phyloP scores from a whole-genome alignment of 2,113 vertebrate species.

The Oreotrochilus melanogaster region DNA sequence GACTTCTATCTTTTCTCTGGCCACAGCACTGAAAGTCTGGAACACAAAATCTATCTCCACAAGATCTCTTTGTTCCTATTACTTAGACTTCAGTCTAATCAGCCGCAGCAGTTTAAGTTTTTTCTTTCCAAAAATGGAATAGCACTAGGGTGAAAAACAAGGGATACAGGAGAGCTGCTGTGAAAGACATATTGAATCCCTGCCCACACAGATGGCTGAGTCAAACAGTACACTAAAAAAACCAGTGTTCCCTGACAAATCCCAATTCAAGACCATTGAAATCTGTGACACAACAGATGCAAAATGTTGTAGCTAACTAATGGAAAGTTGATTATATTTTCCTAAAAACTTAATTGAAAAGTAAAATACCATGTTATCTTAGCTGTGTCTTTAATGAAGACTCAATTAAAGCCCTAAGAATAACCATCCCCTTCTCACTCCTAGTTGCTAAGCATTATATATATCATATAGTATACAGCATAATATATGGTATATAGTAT shows the following conservation, averaged over 20 bases:
- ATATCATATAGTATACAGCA: no score
- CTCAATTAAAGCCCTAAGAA: neutral
- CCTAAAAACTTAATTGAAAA: neutral
- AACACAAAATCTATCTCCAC: neutral
- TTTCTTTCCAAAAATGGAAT: neutral
- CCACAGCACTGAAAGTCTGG: neutral
- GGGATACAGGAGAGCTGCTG: neutral
- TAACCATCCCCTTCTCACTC: neutral
- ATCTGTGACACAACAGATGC: neutral
- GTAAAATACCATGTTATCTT: neutral
- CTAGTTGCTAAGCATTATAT: neutral
- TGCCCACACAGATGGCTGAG: slow-evolving; percentile 45
- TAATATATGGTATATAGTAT: no score
- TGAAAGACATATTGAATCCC: slow-evolving; percentile 30
- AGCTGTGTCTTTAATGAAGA: neutral
- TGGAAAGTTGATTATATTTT: neutral
- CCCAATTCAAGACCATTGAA: neutral
- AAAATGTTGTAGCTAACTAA: neutral
- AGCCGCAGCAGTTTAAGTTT: neutral
- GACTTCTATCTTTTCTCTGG: neutral
- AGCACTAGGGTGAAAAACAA: slow-evolving; percentile 7
- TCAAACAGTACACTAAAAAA: slow-evolving; percentile 6
- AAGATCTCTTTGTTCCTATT: slow-evolving; percentile 38
- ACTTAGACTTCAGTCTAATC: neutral
- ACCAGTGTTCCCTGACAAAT: slow-evolving; percentile 21